These are phyloP conservation scores for Diachasmimorpha longicaudata DNA, from an alignment of 1,140 invertebrate genomes.

Conservation along the genomic window DNA sequence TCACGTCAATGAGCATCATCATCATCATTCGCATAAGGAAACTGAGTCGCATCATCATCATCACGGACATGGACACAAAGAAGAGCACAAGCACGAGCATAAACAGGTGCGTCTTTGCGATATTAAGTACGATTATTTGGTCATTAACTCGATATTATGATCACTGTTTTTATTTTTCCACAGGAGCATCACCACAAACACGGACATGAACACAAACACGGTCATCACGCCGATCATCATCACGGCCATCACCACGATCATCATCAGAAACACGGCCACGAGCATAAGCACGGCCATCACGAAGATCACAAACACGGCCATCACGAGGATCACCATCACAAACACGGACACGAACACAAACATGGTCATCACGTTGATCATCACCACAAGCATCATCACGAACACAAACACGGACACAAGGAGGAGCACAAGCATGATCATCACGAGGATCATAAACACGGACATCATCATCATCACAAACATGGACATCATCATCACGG, in stretches of 20 bases:
- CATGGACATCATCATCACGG: slow-evolving; percentile 43
- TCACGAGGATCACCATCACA: slow-evolving; percentile 38
- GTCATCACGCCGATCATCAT: slow-evolving; percentile 43
- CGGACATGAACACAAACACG: slow-evolving; percentile 48
- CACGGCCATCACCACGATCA: slow-evolving; percentile 46
- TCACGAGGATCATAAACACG: slow-evolving; percentile 41
- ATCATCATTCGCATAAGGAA: slow-evolving; percentile 54
- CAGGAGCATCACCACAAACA: slow-evolving; percentile 53
- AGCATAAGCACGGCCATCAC: slow-evolving; percentile 50
- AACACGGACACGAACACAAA: slow-evolving; percentile 46
- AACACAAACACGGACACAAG: slow-evolving; percentile 39
- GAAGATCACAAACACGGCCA: slow-evolving; percentile 48
- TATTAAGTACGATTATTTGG: slow-evolving; percentile 42
- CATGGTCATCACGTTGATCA: slow-evolving; percentile 43
- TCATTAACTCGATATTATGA: no score
- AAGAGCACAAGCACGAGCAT: slow-evolving; percentile 44
- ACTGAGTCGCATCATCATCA: slow-evolving; percentile 54
- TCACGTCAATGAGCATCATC: slow-evolving; percentile 43
- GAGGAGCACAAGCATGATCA: slow-evolving; percentile 28
- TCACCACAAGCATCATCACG: slow-evolving; percentile 38
- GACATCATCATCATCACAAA: slow-evolving; percentile 43
- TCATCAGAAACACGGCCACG: slow-evolving; percentile 46
- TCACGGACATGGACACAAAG: slow-evolving; percentile 50
- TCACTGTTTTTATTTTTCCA: background rate
- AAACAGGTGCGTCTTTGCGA: slow-evolving; percentile 39